Percentiles rank a stretch among this genome's conserved stretches.
These are phyloP conservation scores for Papilio demoleus DNA, from an alignment of 2,888 invertebrate species.

Conservation along the genomic window DNA sequence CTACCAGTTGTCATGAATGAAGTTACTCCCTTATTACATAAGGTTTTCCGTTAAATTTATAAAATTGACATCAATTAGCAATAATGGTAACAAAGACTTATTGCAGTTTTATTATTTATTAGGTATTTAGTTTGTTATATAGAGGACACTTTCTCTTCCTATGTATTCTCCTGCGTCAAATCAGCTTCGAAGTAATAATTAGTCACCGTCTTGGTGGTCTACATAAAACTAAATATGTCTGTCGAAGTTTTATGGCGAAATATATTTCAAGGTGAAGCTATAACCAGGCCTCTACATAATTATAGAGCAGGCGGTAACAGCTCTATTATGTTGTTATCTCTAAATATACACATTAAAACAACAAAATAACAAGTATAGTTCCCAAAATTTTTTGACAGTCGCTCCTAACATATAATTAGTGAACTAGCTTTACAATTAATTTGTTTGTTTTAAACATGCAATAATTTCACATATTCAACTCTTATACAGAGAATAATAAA, in stretches of 20 bases:
- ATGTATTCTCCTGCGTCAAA: too few relatives aligned
- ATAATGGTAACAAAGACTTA: too few relatives aligned
- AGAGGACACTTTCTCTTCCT: too few relatives aligned
- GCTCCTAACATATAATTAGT: conserved; percentile 1
- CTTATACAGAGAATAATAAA: too few relatives aligned
- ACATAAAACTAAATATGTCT: background rate
- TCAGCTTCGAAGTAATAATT: too few relatives aligned
- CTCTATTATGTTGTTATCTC: conserved; percentile 27
- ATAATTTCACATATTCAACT: background rate
- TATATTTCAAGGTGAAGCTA: conserved; percentile 15
- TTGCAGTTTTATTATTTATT: too few relatives aligned
- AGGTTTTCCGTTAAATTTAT: too few relatives aligned
- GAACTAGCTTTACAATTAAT: background rate
- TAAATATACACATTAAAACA: conserved; percentile 26
- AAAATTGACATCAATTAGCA: too few relatives aligned
- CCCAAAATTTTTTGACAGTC: conserved; percentile 25
- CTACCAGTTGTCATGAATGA: too few relatives aligned
- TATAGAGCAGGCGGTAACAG: conserved; percentile 4
- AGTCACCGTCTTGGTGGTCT: background rate
- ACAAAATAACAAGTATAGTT: conserved; percentile 29
- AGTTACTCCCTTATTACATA: too few relatives aligned
- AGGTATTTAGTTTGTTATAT: too few relatives aligned
- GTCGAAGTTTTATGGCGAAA: background rate
- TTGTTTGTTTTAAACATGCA: conserved; percentile 12
- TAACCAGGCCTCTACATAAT: conserved; percentile 19